Conservation (phyloP, 2,888 invertebrate species). For the Masnerella sp. region DNA sequence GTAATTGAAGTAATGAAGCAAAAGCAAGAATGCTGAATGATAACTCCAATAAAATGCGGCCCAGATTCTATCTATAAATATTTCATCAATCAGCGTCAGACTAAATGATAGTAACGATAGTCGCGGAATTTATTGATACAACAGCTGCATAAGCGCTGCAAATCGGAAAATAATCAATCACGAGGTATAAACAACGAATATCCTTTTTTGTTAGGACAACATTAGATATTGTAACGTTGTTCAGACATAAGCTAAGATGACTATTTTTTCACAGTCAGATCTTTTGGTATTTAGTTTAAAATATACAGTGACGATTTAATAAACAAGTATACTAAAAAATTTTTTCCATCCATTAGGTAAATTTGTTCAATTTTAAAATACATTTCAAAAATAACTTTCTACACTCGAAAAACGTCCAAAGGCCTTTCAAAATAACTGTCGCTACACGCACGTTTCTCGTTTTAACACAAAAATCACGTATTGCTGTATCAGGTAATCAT, state of each 20-base stretch:
- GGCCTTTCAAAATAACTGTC: background rate
- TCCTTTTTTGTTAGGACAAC: constrained; percentile 6
- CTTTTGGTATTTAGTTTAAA: no score
- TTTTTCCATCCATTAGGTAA: no score
- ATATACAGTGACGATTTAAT: no score
- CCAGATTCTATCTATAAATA: constrained; percentile 33
- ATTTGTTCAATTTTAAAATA: no score
- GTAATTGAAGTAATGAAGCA: constrained; percentile 28
- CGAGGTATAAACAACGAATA: constrained; percentile 18
- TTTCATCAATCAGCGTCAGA: constrained; percentile 61
- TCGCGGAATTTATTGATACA: constrained; percentile 61
- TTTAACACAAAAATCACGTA: constrained; percentile 38
- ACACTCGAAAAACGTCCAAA: background rate
- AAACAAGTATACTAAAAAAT: no score
- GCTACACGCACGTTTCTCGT: constrained; percentile 7
- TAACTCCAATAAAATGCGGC: constrained; percentile 37
- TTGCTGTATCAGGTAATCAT: constrained; percentile 40
- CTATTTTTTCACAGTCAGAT: no score
- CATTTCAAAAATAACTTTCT: no score
- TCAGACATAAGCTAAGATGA: background rate
- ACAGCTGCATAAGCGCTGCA: constrained; percentile 60
- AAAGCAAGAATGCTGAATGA: constrained; percentile 17
- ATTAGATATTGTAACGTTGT: constrained; percentile 19
- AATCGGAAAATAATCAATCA: constrained; percentile 63
- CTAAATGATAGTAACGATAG: constrained; percentile 60